Evolutionary conservation across 2,797 vertebrate genomes (phyloP).

Genomic region (Phoeniculus purpureus): DNA sequence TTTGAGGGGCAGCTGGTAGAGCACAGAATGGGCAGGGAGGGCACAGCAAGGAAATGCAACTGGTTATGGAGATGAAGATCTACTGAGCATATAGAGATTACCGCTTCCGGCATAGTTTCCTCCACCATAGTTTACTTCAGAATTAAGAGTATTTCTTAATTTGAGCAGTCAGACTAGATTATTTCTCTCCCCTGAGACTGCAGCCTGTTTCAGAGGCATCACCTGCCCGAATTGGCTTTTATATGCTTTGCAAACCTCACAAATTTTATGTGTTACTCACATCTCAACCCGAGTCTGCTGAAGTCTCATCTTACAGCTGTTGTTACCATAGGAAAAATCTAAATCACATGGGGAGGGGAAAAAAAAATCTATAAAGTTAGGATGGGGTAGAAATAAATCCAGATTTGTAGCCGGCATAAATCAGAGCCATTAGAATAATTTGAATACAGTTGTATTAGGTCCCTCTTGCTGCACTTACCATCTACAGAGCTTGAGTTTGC

Average conservation of each 20-base stretch:
- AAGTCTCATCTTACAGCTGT: neutral
- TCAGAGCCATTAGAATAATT: neutral
- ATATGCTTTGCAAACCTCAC: neutral
- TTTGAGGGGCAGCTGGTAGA: conserved; percentile 34
- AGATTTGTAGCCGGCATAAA: neutral
- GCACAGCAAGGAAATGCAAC: neutral
- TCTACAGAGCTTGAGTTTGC: neutral
- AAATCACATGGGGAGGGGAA: neutral
- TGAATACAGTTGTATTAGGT: neutral
- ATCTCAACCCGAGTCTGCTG: neutral
- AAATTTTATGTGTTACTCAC: neutral
- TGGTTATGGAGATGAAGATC: neutral
- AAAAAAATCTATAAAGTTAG: neutral
- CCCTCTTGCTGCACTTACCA: neutral
- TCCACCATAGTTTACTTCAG: neutral
- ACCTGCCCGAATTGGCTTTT: neutral
- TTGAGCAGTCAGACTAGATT: neutral
- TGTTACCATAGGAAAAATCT: neutral
- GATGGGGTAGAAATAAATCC: neutral
- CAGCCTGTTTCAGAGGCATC: neutral
- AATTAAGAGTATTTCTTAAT: neutral
- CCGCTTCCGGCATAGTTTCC: neutral
- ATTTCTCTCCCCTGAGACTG: neutral
- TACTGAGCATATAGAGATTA: neutral
- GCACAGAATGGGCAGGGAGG: neutral